Conservation (phyloP, 2,113 vertebrate species). For the Nicator chloris region DNA sequence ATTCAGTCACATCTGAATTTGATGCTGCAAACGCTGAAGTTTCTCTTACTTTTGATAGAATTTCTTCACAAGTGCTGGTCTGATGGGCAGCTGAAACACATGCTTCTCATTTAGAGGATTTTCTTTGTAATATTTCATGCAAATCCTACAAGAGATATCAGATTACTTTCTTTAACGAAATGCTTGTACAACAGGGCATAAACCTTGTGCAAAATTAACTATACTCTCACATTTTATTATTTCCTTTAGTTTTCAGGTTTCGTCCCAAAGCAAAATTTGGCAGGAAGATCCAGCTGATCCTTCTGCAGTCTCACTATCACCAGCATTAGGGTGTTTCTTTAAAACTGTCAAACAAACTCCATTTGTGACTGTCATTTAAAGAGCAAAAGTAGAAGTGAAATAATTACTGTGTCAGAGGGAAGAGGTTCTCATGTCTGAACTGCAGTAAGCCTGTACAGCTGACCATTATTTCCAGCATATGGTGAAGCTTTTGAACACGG, state of each 20-base stretch:
- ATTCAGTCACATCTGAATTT: neutral
- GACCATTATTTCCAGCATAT: constrained; percentile 88
- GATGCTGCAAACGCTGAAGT: neutral
- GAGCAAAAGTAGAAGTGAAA: neutral
- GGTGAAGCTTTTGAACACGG: constrained; percentile 90
- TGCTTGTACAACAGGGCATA: neutral
- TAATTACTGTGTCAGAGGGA: constrained; percentile 88
- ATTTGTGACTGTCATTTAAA: neutral
- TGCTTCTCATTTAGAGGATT: constrained; percentile 86
- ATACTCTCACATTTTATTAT: neutral
- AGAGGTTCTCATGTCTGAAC: constrained; percentile 87
- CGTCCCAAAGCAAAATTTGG: neutral
- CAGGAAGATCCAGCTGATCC: neutral
- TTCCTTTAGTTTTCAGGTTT: neutral
- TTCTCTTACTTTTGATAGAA: constrained; percentile 87
- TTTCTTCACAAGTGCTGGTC: constrained; percentile 81
- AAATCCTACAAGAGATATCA: constrained; percentile 74
- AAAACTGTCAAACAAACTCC: neutral
- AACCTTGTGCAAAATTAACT: neutral
- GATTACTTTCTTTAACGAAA: neutral
- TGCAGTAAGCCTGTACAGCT: constrained; percentile 85
- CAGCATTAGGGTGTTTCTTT: neutral
- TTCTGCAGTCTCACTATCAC: neutral
- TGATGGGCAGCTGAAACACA: constrained; percentile 86
- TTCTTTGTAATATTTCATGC: constrained; percentile 89